A percentile compares a stretch with the other conserved stretches of the same genome.
Conservation (phyloP, 2,888 invertebrate genomes). For the Noctua janthina region DNA sequence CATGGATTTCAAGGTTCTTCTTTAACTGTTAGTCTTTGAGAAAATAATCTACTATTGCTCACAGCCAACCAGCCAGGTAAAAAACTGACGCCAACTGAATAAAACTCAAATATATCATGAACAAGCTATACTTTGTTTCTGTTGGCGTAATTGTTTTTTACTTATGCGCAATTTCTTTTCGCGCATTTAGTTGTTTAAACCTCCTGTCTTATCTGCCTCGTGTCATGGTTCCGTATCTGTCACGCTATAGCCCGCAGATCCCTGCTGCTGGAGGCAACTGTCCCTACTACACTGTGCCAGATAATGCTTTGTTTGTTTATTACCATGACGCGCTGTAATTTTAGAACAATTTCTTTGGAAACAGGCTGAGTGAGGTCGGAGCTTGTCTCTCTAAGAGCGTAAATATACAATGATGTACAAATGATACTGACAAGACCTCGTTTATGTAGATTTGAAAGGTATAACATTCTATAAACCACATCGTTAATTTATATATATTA, state of each 20-base stretch:
- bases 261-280: conserved; percentile 52
- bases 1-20: not conserved
- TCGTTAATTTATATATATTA: not conserved
- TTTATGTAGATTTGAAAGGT: conserved; percentile 26
- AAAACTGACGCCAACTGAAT: not conserved
- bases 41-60: not conserved
- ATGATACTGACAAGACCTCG: not conserved
- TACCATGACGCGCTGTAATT: conserved; percentile 62
- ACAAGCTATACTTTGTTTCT: not conserved
- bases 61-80: not conserved
- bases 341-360: conserved; percentile 59
- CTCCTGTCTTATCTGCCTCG: not conserved
- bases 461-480: not conserved
- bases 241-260: conserved; percentile 42
- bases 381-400: conserved; percentile 26
- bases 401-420: conserved; percentile 25
- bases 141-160: no score
- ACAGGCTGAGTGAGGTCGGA: conserved; percentile 40
- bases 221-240: conserved; percentile 51
- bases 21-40: not conserved
- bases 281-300: conserved; percentile 58
- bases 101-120: not conserved
- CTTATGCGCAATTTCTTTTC: not conserved
- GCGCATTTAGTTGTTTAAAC: not conserved
- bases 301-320: conserved; percentile 66